Evolutionary conservation across 2,797 vertebrate genomes (phyloP), one percentile per base, ranked within the genome.

Genomic region (Echeneis naucrates): DNA sequence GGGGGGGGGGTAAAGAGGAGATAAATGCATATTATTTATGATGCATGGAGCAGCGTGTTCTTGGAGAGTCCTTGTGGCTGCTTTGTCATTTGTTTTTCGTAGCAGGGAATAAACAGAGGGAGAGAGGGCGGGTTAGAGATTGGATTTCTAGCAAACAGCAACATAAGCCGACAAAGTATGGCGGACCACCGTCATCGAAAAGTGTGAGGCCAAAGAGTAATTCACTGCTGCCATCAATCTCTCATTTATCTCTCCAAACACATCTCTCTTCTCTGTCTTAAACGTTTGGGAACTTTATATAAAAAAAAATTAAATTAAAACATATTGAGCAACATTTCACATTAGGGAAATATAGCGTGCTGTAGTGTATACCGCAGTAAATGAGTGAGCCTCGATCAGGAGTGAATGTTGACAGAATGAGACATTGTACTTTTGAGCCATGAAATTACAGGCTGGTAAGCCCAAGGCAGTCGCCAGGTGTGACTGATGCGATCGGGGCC

Each of bases 401-500:
- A 87, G 80, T 87, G 87, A 92, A 81, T 82, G 87, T 93, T 95
- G 95, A 96, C 94, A 95, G 94, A 94, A 88, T 95, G 93, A 94
- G 94, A 95, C 86, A 92, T 94, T 92, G 94, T 93, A 94, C 91
- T 90, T 93, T 94, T 89, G 90, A 93, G 92, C 86, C 90, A 88
- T 96, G 93, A 93, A 95, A 96, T 96, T 95, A 93, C 88, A 92
- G 90, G 83, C 84, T 92, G 91, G 92, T 92, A 91, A 85, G 95
- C 95, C 95, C 88, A 87, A 91, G 95, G 96, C 95, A 75, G 89
- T 94, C 90, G 80, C 94, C 95, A 96, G 96, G 95, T 96, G 95
- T 94, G 92, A 94, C 92, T 92, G 93, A 92, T 92, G 92, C 92
- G 92, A 92, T 92, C 90, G 87, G 90, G 94, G 94, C 95, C 87